phyloP scores from a whole-genome alignment of 2,888 invertebrate species.

The Eupithecia exiguata region DNA sequence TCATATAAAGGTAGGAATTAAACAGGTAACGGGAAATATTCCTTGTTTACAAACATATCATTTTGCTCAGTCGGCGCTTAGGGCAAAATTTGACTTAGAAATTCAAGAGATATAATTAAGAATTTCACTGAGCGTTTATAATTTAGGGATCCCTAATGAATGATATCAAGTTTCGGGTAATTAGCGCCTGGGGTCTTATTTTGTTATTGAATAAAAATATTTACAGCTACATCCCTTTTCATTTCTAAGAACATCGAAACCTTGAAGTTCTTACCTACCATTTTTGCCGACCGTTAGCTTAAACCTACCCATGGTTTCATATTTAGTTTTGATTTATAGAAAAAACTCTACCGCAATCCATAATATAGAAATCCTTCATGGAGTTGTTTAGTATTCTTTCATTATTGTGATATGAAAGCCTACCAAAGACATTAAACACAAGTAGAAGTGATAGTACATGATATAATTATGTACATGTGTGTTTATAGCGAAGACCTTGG shows the following conservation, averaged over 20 bases:
- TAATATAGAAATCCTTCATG: not conserved
- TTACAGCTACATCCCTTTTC: constrained; percentile 44
- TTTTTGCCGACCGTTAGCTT: not conserved
- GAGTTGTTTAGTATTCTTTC: not conserved
- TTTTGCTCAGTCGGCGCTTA: constrained; percentile 74
- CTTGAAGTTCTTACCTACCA: not conserved
- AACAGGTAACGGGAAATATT: constrained; percentile 72
- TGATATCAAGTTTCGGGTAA: constrained; percentile 82
- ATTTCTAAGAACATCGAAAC: constrained; percentile 19
- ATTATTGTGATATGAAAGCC: not conserved
- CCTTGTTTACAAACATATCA: constrained; percentile 82
- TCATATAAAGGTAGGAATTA: constrained; percentile 61
- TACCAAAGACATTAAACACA: constrained; percentile 11
- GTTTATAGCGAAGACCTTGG: constrained; percentile 70
- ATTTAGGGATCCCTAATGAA: constrained; percentile 82
- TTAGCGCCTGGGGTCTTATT: constrained; percentile 78
- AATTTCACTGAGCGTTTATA: constrained; percentile 80
- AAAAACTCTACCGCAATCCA: not conserved
- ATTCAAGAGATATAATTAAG: constrained; percentile 84
- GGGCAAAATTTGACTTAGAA: constrained; percentile 82
- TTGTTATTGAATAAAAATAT: constrained; percentile 67
- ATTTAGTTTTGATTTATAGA: not conserved
- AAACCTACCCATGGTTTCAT: not conserved
- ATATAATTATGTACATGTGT: constrained; percentile 41
- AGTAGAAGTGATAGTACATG: constrained; percentile 22